phyloP scores from a whole-genome alignment of 2,888 invertebrate genomes.

The Thymelicus lineola region DNA sequence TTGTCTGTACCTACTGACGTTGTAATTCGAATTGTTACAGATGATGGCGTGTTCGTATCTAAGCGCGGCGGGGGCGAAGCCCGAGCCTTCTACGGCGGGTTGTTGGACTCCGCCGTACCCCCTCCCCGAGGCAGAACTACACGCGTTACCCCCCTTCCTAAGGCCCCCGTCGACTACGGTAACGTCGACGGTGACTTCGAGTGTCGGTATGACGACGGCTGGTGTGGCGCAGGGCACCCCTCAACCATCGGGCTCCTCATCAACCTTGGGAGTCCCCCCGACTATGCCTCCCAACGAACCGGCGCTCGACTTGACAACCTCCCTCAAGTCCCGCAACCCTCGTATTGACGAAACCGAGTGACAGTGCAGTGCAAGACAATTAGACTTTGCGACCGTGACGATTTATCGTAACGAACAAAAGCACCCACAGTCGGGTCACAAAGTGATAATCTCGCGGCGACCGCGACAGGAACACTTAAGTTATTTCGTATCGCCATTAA shows the following conservation, averaged over 20 bases:
- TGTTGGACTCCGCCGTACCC: slow-evolving; percentile 72
- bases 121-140: slow-evolving; percentile 47
- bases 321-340: slow-evolving; percentile 57
- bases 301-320: slow-evolving; percentile 70
- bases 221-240: not conserved
- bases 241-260: slow-evolving; percentile 17
- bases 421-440: slow-evolving; percentile 8
- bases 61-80: slow-evolving; percentile 67
- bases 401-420: slow-evolving; percentile 26
- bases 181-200: slow-evolving; percentile 18
- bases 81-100: slow-evolving; percentile 61
- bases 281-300: slow-evolving; percentile 53
- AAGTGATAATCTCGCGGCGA: slow-evolving; percentile 35
- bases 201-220: not conserved
- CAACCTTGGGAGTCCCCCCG: slow-evolving; percentile 31
- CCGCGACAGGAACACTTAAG: slow-evolving; percentile 30
- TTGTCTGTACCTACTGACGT: slow-evolving; percentile 7
- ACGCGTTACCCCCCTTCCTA: slow-evolving; percentile 47
- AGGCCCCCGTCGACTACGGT: slow-evolving; percentile 41
- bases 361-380: slow-evolving; percentile 76
- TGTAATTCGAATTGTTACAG: slow-evolving; percentile 55
- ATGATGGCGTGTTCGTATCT: slow-evolving; percentile 84
- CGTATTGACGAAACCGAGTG: slow-evolving; percentile 68
- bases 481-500: slow-evolving; percentile 27
- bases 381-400: slow-evolving; percentile 53